Evolutionary conservation across 2,797 vertebrate species (phyloP).

Genomic region (Melanogrammus aeglefinus): DNA sequence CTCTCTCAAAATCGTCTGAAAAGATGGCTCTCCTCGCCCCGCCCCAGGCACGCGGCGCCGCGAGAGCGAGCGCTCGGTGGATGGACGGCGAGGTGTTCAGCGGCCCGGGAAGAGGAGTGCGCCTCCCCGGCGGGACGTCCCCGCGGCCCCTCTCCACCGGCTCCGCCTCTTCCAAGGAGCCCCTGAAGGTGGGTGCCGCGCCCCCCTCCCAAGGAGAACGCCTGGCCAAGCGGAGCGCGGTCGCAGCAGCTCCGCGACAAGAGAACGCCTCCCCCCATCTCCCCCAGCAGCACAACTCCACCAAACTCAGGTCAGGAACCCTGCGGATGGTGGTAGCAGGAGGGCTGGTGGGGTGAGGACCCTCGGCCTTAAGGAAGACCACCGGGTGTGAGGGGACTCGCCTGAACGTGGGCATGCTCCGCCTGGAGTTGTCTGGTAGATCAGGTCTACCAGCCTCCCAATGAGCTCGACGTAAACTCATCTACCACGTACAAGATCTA

Average conservation of each 20-base stretch:
- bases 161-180: constrained; percentile 72
- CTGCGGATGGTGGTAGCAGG: background rate
- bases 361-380: no score
- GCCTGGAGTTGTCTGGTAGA: no score
- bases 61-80: constrained; percentile 86
- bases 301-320: constrained; percentile 69
- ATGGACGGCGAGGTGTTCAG: constrained; percentile 85
- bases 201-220: constrained; percentile 94
- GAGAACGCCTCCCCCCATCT: constrained; percentile 64
- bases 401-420: no score
- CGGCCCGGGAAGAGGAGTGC: constrained; percentile 79
- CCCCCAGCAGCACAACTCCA: constrained; percentile 59
- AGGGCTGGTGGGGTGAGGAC: no score
- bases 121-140: constrained; percentile 72
- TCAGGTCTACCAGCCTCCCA: no score
- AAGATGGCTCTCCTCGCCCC: background rate
- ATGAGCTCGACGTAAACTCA: no score
- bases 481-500: no score
- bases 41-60: constrained; percentile 78
- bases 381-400: no score
- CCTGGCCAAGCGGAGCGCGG: constrained; percentile 86
- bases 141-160: constrained; percentile 62
- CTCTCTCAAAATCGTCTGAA: background rate
- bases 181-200: constrained; percentile 90
- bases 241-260: constrained; percentile 69